Evolutionary conservation across 2,888 invertebrate species (phyloP), one percentile per base, ranked within the genome.

Genomic region (Campoletis raptor): DNA sequence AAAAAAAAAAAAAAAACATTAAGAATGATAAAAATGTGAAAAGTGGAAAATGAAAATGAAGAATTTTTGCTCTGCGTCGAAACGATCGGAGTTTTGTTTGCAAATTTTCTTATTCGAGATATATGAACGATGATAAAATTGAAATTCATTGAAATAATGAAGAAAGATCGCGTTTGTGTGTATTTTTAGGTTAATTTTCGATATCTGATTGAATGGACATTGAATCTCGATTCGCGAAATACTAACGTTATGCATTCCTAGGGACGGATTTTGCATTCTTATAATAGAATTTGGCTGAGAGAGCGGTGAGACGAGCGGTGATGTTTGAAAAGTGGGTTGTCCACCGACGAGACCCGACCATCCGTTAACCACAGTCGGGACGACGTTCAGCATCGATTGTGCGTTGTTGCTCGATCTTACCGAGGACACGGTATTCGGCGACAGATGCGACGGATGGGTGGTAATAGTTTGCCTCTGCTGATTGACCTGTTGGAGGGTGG

Each of bases 261-360:
- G 85, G 15, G 92, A 88, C 0, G 92, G 89, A 84, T 92, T 91
- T 52, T 91, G 91, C 93, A 94, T 94, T 84, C 94, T 92, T 85
- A 94, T 93, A 61, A 94, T 93, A 12, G 92, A 90, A 90, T 92
- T 94, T 73, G 88, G 88, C 52, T 93, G 89, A 86, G 94, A 92
- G 21, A 93, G 88, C 52, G 93, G 89, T 86, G 94, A 92, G 21
- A 93, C 92, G 40, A 91, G 92, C 15, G 94, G 90, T 52, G 93
- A 90, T 36, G 92, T 90, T 88, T 94, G 94, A 89, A 94, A 94
- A 30, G 94, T 92, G 37, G 95, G 93, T 88, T 95, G 95, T 45
- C 94, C 94, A 70, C 94, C 94, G 66, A 94, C 94, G n/a, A 95
- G 93, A 9, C 95, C 95, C 21, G 94, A 91, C 94, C 95, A 95